Base-by-base conservation (phyloP, 2,888 invertebrate genomes). In the Pachymerium ferrugineum region DNA sequence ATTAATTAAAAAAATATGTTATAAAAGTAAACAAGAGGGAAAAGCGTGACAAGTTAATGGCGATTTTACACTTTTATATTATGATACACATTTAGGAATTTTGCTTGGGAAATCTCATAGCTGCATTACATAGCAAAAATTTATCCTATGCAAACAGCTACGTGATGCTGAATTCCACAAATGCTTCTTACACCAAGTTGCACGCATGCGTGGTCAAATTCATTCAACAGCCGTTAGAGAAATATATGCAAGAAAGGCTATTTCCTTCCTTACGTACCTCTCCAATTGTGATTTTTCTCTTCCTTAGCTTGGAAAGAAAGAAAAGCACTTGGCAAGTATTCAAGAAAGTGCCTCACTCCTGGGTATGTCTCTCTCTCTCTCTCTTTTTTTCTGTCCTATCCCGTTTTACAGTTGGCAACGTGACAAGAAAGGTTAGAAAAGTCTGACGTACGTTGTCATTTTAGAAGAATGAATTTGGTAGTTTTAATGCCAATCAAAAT, bases 201-300 rank as follows among this genome's bases (percentile, higher is more conserved):
- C 54, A 54, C 54, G 54, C 54, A 54, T 54, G 54, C 28, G 54
- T 54, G 54, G 54, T 54, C 54, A 54, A 54, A 54, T 54, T 54
- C 54, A 54, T 54, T 54, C 54, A 22, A 54, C 54, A 54, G 54
- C 54, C 54, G 54, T 54, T 54, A 25, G 54, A 54, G 54, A 54
- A 54, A 54, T 54, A 54, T 54, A 54, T 54, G 54, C 54, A 54
- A 54, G 54, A 54, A 54, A 54, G 54, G 54, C 54, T 54, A 54
- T 54, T 54, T 54, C 54, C 54, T 54, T 28, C 14, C 54, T 54
- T 54, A 54, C 54, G 25, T 54, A 54, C 54, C 54, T 54, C 54
- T 54, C 54, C 54, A 54, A 54, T 54, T 54, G 54, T 54, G 54
- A 54, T 54, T 54, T 54, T 54, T 54, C 54, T 54, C 54, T 54